Percentiles rank a stretch among this genome's conserved stretches.
These are phyloP conservation scores for Aphyosemion australe DNA, from an alignment of 2,113 vertebrate species.

Conservation along the genomic window DNA sequence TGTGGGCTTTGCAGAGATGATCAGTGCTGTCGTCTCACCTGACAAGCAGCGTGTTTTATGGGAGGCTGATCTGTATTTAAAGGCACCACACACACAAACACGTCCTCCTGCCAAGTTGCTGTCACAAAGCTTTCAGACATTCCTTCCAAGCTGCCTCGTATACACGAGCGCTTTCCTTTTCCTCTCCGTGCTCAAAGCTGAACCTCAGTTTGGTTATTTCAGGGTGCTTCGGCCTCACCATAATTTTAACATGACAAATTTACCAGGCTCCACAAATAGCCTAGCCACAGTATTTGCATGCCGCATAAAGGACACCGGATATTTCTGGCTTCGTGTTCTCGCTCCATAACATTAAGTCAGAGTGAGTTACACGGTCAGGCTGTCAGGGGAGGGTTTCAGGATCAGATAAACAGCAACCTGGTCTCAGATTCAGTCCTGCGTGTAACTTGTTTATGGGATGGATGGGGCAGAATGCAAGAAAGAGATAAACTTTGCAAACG, in stretches of 20 bases:
- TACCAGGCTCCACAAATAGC: slow-evolving; percentile 50
- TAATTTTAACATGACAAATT: slow-evolving; percentile 16
- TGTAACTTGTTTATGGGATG: slow-evolving; percentile 11
- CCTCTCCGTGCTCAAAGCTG: slow-evolving; percentile 7
- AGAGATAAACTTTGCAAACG: slow-evolving; percentile 10
- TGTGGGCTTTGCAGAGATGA: slow-evolving; percentile 28
- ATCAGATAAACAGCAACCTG: slow-evolving; percentile 53
- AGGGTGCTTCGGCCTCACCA: slow-evolving; percentile 7
- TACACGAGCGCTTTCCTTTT: slow-evolving; percentile 6
- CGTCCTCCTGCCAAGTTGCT: slow-evolving; percentile 33
- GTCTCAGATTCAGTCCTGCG: slow-evolving; percentile 33
- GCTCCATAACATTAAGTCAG: slow-evolving; percentile 34
- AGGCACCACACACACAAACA: slow-evolving; percentile 16
- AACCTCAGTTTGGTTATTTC: slow-evolving; percentile 44
- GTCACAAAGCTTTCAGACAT: slow-evolving; percentile 49
- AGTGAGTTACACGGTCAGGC: slow-evolving; percentile 4
- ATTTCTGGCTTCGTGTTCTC: slow-evolving; percentile 23
- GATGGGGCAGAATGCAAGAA: slow-evolving; percentile 34
- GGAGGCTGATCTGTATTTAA: slow-evolving; percentile 41
- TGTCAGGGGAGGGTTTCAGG: slow-evolving; percentile 12
- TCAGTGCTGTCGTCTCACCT: slow-evolving; percentile 40
- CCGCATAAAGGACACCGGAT: slow-evolving; percentile 48
- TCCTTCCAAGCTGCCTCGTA: slow-evolving; percentile 57
- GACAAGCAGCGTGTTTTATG: slow-evolving; percentile 43
- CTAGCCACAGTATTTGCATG: slow-evolving; percentile 57